Evolutionary conservation across 2,888 invertebrate species (phyloP), one percentile per base, ranked within the genome.

Genomic region (Temnothorax ravouxi): DNA sequence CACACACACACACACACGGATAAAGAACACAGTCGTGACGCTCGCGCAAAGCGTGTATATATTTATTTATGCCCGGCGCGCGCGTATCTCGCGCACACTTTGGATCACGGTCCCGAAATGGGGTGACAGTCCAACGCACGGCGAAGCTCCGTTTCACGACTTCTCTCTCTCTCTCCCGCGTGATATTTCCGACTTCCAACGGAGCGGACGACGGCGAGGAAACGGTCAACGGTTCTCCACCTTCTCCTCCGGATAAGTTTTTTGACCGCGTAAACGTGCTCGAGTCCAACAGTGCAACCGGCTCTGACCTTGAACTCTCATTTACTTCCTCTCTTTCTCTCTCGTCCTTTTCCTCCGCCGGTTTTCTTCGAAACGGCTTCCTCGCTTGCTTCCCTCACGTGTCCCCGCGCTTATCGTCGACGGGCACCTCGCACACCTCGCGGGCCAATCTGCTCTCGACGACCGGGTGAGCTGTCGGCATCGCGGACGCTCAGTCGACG

Each of bases 51-150:
- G 79, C 72, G 88, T 86, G 71, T 83, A 83, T 83, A 83, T 87
- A 89, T 89, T 90, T 90, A 87, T 88, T 90, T 90, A 88, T 83
- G 86, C 84, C 54, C 71, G 34, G 34, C 34, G 38, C 38, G 71
- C 84, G 85, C 62, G 85, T 84, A 77, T 87, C 79, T 85, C 90
- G 84, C 83, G 83, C 88, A 52, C 89, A 89, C 89, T 89, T 87
- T 88, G 87, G 86, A 88, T 88, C 89, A 85, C 87, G 90, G 71
- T 91, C 91, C 90, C 91, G 88, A 91, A 91, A 91, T 91, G 91
- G 88, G 84, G 88, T 89, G 91, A 88, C 88, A 87, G 88, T 89
- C 88, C 79, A 59, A 74, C 80, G 61, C 29, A 29, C 29, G 29
- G 29, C 29, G 69, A 0, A 80, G 84, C 79, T 72, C 56, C 69